These are phyloP conservation scores for Bellardia pandia DNA, from an alignment of 2,888 invertebrate genomes.

Conservation along the genomic window DNA sequence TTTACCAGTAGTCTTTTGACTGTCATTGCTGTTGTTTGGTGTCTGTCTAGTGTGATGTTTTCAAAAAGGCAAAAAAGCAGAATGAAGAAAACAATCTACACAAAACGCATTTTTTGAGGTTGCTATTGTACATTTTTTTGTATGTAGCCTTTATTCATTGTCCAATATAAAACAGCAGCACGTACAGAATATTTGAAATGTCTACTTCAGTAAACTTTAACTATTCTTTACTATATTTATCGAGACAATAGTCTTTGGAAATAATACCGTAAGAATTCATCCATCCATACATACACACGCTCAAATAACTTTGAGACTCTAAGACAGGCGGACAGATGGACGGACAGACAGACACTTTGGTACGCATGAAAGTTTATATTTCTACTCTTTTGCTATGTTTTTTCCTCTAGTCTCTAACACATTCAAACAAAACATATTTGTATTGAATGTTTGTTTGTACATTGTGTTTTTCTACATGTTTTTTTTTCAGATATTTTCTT, in stretches of 20 bases:
- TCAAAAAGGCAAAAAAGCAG: neutral
- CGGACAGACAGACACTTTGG: constrained; percentile 64
- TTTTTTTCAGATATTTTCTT: constrained; percentile 11
- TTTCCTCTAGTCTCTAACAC: constrained; percentile 26
- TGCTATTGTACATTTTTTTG: constrained; percentile 2
- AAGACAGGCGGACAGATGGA: constrained; percentile 74
- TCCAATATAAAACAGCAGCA: constrained; percentile 65
- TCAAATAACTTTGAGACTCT: constrained; percentile 24
- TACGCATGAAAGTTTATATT: constrained; percentile 63
- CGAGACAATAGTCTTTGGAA: constrained; percentile 71
- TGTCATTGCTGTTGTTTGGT: constrained; percentile 39
- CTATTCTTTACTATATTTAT: constrained; percentile 67
- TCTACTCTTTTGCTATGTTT: constrained; percentile 23
- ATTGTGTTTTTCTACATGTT: constrained; percentile 43
- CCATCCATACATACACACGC: constrained; percentile 23
- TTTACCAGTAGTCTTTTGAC: constrained; percentile 57
- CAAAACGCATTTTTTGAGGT: constrained; percentile 55
- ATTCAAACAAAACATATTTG: constrained; percentile 63
- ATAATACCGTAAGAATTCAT: constrained; percentile 71
- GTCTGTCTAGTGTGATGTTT: constrained; percentile 52
- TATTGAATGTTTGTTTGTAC: constrained; percentile 61
- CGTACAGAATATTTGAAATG: constrained; percentile 73
- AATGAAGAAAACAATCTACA: constrained; percentile 41
- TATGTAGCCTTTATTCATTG: constrained; percentile 42
- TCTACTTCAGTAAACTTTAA: constrained; percentile 73